Percentiles rank a stretch among this genome's conserved stretches.
These are phyloP conservation scores for Notarius lentiginosus DNA, from an alignment of 2,113 vertebrate genomes.

Conservation along the genomic window DNA sequence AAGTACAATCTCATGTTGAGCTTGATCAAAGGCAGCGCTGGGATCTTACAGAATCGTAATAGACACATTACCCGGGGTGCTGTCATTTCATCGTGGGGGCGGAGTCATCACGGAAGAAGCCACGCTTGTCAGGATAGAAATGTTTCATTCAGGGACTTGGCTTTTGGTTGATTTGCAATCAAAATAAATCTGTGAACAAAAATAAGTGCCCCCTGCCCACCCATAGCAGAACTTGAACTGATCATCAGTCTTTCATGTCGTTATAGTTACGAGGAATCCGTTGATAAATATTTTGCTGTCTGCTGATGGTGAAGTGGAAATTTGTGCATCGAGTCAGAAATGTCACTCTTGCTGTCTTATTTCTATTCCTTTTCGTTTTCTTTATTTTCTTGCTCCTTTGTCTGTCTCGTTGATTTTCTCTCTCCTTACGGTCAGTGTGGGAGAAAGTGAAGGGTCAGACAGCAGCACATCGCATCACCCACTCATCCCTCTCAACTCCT, in stretches of 20 bases:
- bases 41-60: background rate
- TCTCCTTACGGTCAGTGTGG: background rate
- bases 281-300: background rate
- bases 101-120: background rate
- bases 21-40: background rate
- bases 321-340: background rate
- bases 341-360: constrained; percentile 11
- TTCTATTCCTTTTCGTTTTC: background rate
- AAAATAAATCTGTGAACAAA: background rate
- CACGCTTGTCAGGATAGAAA: background rate
- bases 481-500: background rate
- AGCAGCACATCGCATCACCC: background rate
- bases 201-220: background rate
- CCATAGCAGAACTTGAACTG: background rate
- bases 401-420: too few relatives aligned
- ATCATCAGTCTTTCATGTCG: too few relatives aligned
- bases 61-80: background rate
- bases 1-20: background rate
- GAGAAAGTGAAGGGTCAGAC: background rate
- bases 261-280: background rate
- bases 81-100: background rate
- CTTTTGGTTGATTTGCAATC: background rate
- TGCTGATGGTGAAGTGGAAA: background rate
- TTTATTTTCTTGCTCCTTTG: background rate
- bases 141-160: background rate